Evolutionary conservation across 2,113 vertebrate species (phyloP).

Genomic region (Plestiodon gilberti): DNA sequence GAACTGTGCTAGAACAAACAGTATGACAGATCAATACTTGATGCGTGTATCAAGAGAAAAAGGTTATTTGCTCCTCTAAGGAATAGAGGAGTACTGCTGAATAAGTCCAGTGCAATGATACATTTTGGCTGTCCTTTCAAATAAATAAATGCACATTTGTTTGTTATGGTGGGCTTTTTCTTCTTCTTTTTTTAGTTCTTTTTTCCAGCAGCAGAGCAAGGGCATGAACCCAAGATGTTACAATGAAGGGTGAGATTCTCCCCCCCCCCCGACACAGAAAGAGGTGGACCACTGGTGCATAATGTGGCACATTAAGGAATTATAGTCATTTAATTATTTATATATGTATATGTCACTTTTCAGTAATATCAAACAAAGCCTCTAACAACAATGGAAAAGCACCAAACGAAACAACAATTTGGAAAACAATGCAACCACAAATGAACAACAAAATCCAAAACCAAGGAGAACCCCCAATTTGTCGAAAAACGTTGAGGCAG

Average conservation of each 20-base stretch:
- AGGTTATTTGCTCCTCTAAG: constrained; percentile 91
- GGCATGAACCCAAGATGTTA: constrained; percentile 30
- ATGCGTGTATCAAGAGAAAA: constrained; percentile 93
- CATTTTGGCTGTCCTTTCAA: constrained; percentile 48
- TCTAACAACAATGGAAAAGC: too few relatives aligned
- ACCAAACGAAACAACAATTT: too few relatives aligned
- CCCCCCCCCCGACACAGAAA: too few relatives aligned
- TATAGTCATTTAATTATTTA: neutral
- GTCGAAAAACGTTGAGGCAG: too few relatives aligned
- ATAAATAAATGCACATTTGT: constrained; percentile 72
- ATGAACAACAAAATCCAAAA: too few relatives aligned
- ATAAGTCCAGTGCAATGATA: constrained; percentile 77
- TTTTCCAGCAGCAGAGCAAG: constrained; percentile 27
- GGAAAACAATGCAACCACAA: too few relatives aligned
- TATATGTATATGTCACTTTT: too few relatives aligned
- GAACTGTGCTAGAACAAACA: constrained; percentile 92
- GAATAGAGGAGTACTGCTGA: constrained; percentile 77
- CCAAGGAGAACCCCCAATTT: too few relatives aligned
- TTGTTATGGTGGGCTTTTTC: neutral
- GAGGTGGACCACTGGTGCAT: neutral
- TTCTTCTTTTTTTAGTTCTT: neutral
- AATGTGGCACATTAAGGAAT: neutral
- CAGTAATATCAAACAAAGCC: too few relatives aligned
- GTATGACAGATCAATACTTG: constrained; percentile 94
- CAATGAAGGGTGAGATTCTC: neutral